Evolutionary conservation across 2,113 vertebrate genomes (phyloP).

Genomic region (Ctenomys sociabilis): DNA sequence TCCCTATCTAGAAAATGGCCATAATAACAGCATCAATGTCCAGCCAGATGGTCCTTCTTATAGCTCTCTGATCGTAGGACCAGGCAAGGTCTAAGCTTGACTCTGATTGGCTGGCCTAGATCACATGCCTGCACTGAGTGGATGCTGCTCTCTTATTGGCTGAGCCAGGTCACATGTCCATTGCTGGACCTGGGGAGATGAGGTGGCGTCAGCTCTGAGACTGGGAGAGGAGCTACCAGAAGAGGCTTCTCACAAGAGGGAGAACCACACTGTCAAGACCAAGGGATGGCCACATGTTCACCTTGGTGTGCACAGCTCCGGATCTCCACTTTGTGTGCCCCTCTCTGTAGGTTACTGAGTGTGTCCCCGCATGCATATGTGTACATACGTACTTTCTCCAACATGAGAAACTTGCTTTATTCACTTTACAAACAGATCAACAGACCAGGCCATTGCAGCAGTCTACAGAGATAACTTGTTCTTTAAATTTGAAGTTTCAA

Average conservation of each 20-base stretch:
- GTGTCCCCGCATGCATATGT: background rate
- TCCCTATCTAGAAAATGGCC: background rate
- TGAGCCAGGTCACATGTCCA: background rate
- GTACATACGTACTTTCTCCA: background rate
- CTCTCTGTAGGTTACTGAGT: background rate
- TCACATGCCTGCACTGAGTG: background rate
- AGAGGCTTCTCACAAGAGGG: background rate
- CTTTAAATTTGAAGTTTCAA: background rate
- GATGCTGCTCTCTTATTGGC: background rate
- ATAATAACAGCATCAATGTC: background rate
- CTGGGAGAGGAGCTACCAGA: no score
- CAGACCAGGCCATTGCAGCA: background rate
- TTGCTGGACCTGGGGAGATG: background rate
- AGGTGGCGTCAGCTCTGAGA: background rate
- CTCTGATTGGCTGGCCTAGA: background rate
- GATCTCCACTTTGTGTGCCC: background rate
- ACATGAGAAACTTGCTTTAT: background rate
- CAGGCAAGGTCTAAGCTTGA: background rate
- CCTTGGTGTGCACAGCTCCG: background rate
- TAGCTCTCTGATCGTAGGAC: background rate
- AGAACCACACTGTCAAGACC: background rate
- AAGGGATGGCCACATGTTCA: background rate
- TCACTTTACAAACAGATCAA: background rate
- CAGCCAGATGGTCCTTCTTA: background rate
- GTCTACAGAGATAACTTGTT: background rate